Percentiles rank a stretch among this genome's conserved stretches.
phyloP scores from a whole-genome alignment of 2,113 vertebrate genomes.

The Oriolus oriolus region DNA sequence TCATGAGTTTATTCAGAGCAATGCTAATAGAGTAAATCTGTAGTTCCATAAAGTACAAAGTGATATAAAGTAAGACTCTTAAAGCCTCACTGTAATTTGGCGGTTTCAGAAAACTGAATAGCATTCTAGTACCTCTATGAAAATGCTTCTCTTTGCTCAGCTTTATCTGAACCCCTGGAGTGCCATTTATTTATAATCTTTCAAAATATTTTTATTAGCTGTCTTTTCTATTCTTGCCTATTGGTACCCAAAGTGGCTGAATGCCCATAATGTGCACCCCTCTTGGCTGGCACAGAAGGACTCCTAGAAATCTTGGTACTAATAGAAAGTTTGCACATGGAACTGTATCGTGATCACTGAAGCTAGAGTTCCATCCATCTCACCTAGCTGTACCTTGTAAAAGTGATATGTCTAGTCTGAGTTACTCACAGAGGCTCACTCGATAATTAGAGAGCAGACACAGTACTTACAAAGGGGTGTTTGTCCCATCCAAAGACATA shows the following conservation, averaged over 20 bases:
- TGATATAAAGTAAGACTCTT: neutral
- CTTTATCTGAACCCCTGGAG: neutral
- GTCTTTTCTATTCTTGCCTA: neutral
- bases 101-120: neutral
- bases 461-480: neutral
- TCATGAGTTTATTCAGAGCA: neutral
- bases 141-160: neutral
- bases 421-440: neutral
- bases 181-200: neutral
- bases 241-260: neutral
- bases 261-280: fast-evolving
- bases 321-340: neutral
- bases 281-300: neutral
- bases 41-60: neutral
- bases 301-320: neutral
- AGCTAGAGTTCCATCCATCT: neutral
- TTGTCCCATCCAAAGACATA: constrained; percentile 23
- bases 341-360: neutral
- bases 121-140: neutral
- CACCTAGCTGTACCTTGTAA: neutral
- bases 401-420: neutral
- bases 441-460: neutral
- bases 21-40: neutral
- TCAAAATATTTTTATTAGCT: neutral
- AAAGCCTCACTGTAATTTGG: neutral